These are phyloP conservation scores for Anas acuta DNA, from an alignment of 2,797 vertebrate species.

Conservation along the genomic window DNA sequence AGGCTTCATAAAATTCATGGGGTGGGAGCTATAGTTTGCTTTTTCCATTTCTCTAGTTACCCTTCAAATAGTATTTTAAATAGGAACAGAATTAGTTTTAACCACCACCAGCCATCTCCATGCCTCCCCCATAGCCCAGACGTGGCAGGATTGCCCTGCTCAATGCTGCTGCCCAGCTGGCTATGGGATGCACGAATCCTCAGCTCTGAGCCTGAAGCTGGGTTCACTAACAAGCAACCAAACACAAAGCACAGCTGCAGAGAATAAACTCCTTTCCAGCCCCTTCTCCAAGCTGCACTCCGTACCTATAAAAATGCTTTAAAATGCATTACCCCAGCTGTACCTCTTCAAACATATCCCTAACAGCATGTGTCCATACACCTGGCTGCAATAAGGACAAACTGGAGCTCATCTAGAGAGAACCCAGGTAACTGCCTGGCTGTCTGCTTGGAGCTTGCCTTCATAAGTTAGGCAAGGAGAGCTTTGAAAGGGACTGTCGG, in stretches of 20 bases:
- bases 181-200: not conserved
- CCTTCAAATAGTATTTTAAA: not conserved
- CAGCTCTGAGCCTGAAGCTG: not conserved
- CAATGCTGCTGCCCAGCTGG: not conserved
- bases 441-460: not conserved
- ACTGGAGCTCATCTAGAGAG: not conserved
- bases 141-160: not conserved
- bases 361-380: not conserved
- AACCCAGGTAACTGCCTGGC: not conserved
- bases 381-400: not conserved
- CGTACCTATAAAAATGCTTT: not conserved
- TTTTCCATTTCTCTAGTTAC: not conserved
- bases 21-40: not conserved
- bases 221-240: not conserved
- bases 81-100: not conserved
- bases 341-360: not conserved
- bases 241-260: not conserved
- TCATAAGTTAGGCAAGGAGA: not conserved
- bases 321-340: not conserved
- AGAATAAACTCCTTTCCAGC: not conserved
- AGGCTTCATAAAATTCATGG: not conserved
- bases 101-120: not conserved
- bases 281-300: not conserved
- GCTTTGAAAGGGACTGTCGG: not conserved
- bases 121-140: not conserved